A percentile compares a stretch with the other conserved stretches of the same genome.
phyloP scores from a whole-genome alignment of 2,797 vertebrate genomes.

The Acanthiza pusilla region DNA sequence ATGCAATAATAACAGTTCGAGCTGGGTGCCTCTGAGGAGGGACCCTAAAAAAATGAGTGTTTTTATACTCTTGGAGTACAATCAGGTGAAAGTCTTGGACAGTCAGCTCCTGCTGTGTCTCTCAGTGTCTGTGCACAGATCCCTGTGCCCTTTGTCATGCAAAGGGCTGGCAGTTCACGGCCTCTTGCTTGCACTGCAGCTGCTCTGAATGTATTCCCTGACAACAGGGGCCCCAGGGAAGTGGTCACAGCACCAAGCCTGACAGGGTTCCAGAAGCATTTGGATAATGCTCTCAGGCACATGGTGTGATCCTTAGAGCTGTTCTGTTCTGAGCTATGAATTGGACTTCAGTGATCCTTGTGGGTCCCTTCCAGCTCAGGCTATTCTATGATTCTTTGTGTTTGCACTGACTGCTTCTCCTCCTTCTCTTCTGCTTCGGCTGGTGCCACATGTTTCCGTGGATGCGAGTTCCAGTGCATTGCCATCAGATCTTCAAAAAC shows the following conservation, averaged over 20 bases:
- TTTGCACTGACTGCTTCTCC: background rate
- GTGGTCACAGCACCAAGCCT: background rate
- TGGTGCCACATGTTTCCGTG: background rate
- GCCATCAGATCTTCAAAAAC: background rate
- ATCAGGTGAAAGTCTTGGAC: background rate
- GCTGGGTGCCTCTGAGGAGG: background rate
- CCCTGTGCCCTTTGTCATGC: background rate
- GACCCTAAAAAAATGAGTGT: background rate
- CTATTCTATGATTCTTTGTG: background rate
- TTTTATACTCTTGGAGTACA: background rate
- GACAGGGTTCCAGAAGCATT: background rate
- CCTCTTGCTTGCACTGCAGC: background rate
- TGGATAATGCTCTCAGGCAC: background rate
- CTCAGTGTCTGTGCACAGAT: background rate
- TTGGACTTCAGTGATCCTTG: rapidly evolving
- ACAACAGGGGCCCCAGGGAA: background rate
- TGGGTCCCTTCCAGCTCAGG: background rate
- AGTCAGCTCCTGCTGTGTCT: background rate
- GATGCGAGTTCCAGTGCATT: background rate
- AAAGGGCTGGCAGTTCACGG: background rate
- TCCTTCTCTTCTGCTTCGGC: background rate
- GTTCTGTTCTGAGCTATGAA: background rate
- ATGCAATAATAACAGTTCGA: background rate
- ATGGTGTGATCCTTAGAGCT: background rate
- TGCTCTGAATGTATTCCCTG: background rate